Percentiles rank a stretch among this genome's conserved stretches.
Conservation (phyloP, 1,140 invertebrate species). For the Metaphire vulgaris region DNA sequence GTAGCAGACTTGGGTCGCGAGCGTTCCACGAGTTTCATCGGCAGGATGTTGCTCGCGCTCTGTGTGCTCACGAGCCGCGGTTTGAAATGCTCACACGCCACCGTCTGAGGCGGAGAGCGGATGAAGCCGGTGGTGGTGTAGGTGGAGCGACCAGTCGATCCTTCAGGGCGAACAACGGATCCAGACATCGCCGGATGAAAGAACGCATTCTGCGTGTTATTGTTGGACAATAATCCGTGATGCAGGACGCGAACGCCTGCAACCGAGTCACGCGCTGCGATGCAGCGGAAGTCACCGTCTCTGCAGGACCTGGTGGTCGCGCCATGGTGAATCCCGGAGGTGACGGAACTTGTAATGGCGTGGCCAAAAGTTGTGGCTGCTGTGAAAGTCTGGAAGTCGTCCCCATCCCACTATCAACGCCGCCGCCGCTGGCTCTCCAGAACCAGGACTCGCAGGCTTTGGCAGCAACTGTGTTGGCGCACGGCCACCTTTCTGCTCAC, state of each 20-base stretch:
- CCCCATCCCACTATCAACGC: not conserved
- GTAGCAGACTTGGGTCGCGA: not conserved
- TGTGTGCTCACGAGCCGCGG: not conserved
- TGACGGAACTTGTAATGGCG: not conserved
- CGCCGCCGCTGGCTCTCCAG: not conserved
- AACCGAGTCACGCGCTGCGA: not conserved
- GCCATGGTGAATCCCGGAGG: not conserved
- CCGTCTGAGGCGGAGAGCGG: not conserved
- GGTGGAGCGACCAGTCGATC: not conserved
- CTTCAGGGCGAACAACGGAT: not conserved
- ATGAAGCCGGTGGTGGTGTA: not conserved
- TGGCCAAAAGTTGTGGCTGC: not conserved
- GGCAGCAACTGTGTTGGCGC: slow-evolving; percentile 77
- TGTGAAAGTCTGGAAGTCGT: not conserved
- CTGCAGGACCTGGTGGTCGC: not conserved
- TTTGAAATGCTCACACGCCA: not conserved
- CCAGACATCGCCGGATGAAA: not conserved
- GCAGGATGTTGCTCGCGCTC: not conserved
- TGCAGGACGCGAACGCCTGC: not conserved
- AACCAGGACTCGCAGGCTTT: slow-evolving; percentile 40
- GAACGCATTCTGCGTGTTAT: not conserved
- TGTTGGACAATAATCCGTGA: not conserved
- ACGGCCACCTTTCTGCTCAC: slow-evolving; percentile 67
- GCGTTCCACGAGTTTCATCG: not conserved
- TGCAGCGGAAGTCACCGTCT: too few species aligned